phyloP scores from a whole-genome alignment of 2,797 vertebrate genomes.

The Alectoris magna region DNA sequence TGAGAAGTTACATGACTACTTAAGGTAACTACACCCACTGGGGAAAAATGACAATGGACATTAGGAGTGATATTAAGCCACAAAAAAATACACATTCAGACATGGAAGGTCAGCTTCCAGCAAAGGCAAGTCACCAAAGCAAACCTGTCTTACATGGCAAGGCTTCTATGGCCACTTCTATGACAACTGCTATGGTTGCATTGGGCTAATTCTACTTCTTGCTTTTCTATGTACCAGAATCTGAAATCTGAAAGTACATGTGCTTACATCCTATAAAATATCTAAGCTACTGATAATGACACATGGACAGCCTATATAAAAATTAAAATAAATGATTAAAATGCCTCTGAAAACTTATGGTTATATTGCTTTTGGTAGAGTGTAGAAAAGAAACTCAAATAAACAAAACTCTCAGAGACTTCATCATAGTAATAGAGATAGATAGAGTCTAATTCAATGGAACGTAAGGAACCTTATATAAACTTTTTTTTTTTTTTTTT shows the following conservation, averaged over 20 bases:
- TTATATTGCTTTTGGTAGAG: not conserved
- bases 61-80: not conserved
- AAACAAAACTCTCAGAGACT: slow-evolving; percentile 46
- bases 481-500: not conserved
- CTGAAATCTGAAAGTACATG: not conserved
- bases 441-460: not conserved
- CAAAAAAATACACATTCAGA: not conserved
- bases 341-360: slow-evolving; percentile 53
- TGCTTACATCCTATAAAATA: not conserved
- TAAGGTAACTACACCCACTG: not conserved
- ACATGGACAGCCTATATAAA: slow-evolving; percentile 32
- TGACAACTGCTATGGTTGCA: not conserved
- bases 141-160: not conserved
- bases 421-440: not conserved
- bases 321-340: slow-evolving; percentile 45
- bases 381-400: not conserved
- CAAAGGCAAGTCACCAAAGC: not conserved
- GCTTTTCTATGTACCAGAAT: not conserved
- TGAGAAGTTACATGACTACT: not conserved
- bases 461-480: not conserved
- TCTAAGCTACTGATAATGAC: slow-evolving; percentile 14
- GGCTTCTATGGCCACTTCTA: not conserved
- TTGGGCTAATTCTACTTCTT: not conserved
- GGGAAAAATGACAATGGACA: not conserved
- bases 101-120: not conserved